phyloP scores from a whole-genome alignment of 2,797 vertebrate species.

The Gouania willdenowi region DNA sequence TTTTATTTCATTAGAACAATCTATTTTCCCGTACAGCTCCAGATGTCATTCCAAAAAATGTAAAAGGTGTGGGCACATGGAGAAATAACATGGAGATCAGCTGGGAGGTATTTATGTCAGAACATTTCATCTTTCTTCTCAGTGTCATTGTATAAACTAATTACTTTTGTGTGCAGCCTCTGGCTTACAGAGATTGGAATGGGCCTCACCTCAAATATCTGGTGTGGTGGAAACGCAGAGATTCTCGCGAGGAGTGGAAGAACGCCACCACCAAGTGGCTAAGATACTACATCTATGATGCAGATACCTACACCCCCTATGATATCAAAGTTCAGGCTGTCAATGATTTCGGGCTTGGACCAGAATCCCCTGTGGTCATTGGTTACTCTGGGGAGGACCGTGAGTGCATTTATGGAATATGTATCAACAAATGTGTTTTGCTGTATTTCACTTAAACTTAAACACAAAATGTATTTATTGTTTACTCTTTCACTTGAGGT shows the following conservation, averaged over 20 bases:
- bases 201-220: slow-evolving; percentile 92
- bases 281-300: slow-evolving; percentile 87
- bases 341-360: slow-evolving; percentile 91
- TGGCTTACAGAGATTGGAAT: slow-evolving; percentile 85
- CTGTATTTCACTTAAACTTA: neutral
- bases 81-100: slow-evolving; percentile 99
- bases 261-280: slow-evolving; percentile 86
- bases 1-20: too few species aligned
- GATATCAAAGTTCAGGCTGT: slow-evolving; percentile 93
- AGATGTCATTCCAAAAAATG: slow-evolving; percentile 86
- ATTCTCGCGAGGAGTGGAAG: slow-evolving; percentile 89
- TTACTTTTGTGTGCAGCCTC: slow-evolving; percentile 51
- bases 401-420: slow-evolving; percentile 82
- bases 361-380: slow-evolving; percentile 84
- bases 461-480: neutral
- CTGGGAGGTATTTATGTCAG: slow-evolving; percentile 83
- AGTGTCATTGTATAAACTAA: too few species aligned
- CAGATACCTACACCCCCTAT: slow-evolving; percentile 93
- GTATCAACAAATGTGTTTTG: too few species aligned
- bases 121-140: too few species aligned
- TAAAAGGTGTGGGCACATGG: slow-evolving; percentile 89
- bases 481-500: slow-evolving; percentile 67
- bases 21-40: slow-evolving; percentile 78
- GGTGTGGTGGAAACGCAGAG: slow-evolving; percentile 88
- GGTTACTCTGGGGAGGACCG: slow-evolving; percentile 97